Evolutionary conservation across 2,888 invertebrate species (phyloP), one percentile per base, ranked within the genome.

Genomic region (Drosophila ezoana): DNA sequence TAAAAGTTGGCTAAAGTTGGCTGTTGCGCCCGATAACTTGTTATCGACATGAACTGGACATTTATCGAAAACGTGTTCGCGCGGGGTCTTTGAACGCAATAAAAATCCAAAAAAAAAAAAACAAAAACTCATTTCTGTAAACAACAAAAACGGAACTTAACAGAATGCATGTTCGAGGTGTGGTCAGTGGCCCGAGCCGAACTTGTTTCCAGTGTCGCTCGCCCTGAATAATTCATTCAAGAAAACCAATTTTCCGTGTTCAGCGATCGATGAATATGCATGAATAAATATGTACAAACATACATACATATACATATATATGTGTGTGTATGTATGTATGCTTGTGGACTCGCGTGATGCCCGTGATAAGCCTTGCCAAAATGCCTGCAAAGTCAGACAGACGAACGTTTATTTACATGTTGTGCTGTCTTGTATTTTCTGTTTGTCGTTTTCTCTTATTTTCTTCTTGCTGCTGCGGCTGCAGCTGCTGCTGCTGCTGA

Each of bases 201-300:
- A 68, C 75, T 68, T 74, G 75, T 66, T 82, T 61, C 62, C 33
- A 62, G 48, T 65, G 52, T 33, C 57, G 44, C 48, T 61, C 43
- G 18, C 54, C 63, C 64, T 81, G 84, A 89, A 85, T 83, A 77
- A 83, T 89, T 83, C 87, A 87, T 83, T 89, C 74, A 83, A 83
- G 89, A 83, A 83, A 83, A 89, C 49, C 56, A 23, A 81, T 84
- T 87, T 81, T 87, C 82, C 81, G 41, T 74, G 71, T 77, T 51
- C 61, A 18, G 44, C 56, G 35, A 52, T 69, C 80, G 71, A 83
- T 82, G 82, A 88, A 82, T 82, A 82, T 88, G 87, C 87, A 82
- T 76, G 56, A 79, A 47, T 28, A 54, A 38, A 52, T 52, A 40
- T 23, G 44, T 23, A 40, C n/a, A 32, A 14, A 43, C 20, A 57